Base-by-base conservation (phyloP, 2,113 vertebrate species). In the Sebastes schlegelii region DNA sequence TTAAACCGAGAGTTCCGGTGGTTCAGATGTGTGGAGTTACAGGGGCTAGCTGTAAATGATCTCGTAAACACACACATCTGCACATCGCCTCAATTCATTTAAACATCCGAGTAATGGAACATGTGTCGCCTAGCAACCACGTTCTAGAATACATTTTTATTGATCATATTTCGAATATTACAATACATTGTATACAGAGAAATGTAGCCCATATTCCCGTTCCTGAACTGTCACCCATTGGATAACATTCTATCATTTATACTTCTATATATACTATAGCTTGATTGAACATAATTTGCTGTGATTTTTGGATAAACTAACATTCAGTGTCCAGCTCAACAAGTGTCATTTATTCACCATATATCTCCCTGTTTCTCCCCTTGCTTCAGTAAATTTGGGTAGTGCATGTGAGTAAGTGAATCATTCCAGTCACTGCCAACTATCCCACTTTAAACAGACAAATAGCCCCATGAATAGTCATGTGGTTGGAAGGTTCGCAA, bases 1-100 rank as follows among this genome's bases (percentile, higher is more conserved):
- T 67, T 69, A 86, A 87, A 62, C 61, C 46, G 49, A 70, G 58
- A 80, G 80, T 75, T 88, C 82, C 71, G 80, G 40, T 74, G 84
- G 34, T 69, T 84, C 64, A 58, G 21, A 77, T 60, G 74, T 79
- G 83, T 79, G 83, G 72, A 65, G 63, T 73, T 10, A 13, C 4
- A 16, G 48, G 43, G 54, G 51, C 54, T 2, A 6, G 48, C 43
- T 65, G 70, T 85, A 82, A 85, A 78, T 72, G 2, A 80, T 49
- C 80, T n/a, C 21, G 14, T 46, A 71, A 58, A 78, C 68, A 55
- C 55, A 61, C 58, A 48, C 34, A 34, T 34, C 34, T 34, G 34
- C 34, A 34, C 34, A 34, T 34, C 34, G 4, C 34, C 34, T 34
- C 34, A 34, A 34, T 34, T 34, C 34, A 34, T 34, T 34, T 34